Percentiles rank a stretch among this genome's conserved stretches.
These are phyloP conservation scores for Calameuta filiformis DNA, from an alignment of 2,888 invertebrate genomes.

Conservation along the genomic window DNA sequence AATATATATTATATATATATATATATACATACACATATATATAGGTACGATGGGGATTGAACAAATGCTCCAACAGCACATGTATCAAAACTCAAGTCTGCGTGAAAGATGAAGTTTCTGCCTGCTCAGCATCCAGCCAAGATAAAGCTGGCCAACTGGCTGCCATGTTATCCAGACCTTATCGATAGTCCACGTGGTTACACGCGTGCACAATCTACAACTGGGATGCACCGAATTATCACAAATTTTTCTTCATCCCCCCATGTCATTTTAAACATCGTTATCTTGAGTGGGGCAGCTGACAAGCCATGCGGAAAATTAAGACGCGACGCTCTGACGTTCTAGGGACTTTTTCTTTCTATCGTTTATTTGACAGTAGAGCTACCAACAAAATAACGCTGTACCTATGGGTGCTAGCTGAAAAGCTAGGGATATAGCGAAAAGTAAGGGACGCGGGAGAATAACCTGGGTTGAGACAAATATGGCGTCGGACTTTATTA, in stretches of 20 bases:
- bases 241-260: neutral
- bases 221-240: neutral
- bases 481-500: constrained; percentile 37
- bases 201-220: neutral
- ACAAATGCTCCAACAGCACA: constrained; percentile 17
- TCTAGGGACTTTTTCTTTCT: neutral
- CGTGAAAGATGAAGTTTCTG: constrained; percentile 33
- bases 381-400: neutral
- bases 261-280: neutral
- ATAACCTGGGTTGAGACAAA: constrained; percentile 36
- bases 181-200: neutral
- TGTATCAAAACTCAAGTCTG: constrained; percentile 36
- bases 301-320: neutral
- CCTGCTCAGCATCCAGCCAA: constrained; percentile 33
- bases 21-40: neutral
- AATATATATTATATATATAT: neutral
- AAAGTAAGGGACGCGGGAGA: constrained; percentile 27
- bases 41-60: neutral
- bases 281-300: neutral
- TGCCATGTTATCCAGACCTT: neutral
- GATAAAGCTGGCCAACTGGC: constrained; percentile 29
- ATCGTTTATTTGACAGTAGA: neutral
- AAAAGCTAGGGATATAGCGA: neutral
- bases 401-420: neutral
- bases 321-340: neutral